Conservation (phyloP, 2,113 vertebrate species). For the Saccopteryx bilineata region DNA sequence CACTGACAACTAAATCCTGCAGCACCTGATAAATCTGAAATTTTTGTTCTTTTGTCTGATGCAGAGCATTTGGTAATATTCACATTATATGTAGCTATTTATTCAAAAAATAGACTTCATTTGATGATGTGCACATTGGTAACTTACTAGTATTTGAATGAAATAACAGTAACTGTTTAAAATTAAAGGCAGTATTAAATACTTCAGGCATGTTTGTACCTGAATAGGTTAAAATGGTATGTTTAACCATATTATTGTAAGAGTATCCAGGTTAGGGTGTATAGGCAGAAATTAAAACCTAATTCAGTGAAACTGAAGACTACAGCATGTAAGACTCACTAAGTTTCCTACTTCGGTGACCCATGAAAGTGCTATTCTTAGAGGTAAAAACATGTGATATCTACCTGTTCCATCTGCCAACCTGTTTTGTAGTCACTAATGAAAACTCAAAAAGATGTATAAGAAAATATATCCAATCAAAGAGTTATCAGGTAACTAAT, state of each 20-base stretch:
- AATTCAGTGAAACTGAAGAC: neutral
- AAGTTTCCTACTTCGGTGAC: neutral
- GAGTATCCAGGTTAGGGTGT: neutral
- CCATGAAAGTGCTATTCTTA: neutral
- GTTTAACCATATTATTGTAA: neutral
- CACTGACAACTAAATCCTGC: neutral
- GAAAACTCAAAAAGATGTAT: neutral
- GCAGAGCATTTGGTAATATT: constrained; percentile 39
- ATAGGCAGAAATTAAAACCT: neutral
- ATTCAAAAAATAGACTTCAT: neutral
- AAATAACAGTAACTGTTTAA: neutral
- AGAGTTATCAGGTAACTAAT: neutral
- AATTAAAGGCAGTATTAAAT: neutral
- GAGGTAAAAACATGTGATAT: neutral
- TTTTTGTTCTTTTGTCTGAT: constrained; percentile 12
- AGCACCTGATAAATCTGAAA: neutral
- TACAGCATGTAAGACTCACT: neutral
- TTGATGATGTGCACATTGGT: neutral
- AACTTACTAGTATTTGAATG: neutral
- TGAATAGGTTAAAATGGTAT: neutral
- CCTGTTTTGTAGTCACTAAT: neutral
- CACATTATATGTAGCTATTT: neutral
- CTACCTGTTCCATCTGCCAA: neutral
- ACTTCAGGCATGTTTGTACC: neutral
- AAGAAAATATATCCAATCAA: neutral